Conservation (phyloP, 2,888 invertebrate genomes). For the Anagyrus pseudococci region DNA sequence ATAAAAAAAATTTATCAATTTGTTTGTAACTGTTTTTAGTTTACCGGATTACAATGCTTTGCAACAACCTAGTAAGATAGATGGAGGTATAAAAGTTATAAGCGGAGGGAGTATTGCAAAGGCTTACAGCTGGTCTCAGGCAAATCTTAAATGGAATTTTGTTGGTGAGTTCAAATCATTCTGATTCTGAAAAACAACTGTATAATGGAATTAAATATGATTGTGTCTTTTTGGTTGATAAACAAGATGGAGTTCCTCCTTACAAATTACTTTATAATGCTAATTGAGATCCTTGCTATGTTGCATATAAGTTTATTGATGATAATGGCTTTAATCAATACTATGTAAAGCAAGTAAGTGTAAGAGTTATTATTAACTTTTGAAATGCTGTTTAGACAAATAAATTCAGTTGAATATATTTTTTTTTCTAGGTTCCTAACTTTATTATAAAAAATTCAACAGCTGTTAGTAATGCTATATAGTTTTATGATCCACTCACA, state of each 20-base stretch:
- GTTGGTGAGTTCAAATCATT: slow-evolving; percentile 83
- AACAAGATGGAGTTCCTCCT: slow-evolving; percentile 87
- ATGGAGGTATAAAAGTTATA: slow-evolving; percentile 87
- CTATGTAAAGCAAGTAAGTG: slow-evolving; percentile 77
- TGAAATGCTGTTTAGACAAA: too few relatives aligned
- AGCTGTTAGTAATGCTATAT: slow-evolving; percentile 45
- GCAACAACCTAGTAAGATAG: slow-evolving; percentile 75
- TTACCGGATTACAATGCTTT: slow-evolving; percentile 86
- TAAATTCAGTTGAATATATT: not conserved
- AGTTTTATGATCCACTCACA: slow-evolving; percentile 71
- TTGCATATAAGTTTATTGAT: slow-evolving; percentile 89
- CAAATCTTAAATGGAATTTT: slow-evolving; percentile 77
- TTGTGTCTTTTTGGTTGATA: slow-evolving; percentile 94
- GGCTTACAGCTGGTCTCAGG: slow-evolving; percentile 80
- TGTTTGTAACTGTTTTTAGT: slow-evolving; percentile 63
- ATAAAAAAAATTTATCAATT: slow-evolving; percentile 1
- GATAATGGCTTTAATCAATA: slow-evolving; percentile 82
- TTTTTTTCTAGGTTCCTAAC: slow-evolving; percentile 75
- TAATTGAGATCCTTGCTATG: slow-evolving; percentile 90
- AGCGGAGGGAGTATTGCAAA: slow-evolving; percentile 76
- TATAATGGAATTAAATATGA: slow-evolving; percentile 93
- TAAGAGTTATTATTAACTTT: too few relatives aligned
- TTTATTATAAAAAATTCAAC: slow-evolving; percentile 81
- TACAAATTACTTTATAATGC: slow-evolving; percentile 91
- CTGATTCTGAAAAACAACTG: slow-evolving; percentile 75